Base-by-base conservation (phyloP, 2,888 invertebrate genomes). In the Pyrrhopygopsis socrates region DNA sequence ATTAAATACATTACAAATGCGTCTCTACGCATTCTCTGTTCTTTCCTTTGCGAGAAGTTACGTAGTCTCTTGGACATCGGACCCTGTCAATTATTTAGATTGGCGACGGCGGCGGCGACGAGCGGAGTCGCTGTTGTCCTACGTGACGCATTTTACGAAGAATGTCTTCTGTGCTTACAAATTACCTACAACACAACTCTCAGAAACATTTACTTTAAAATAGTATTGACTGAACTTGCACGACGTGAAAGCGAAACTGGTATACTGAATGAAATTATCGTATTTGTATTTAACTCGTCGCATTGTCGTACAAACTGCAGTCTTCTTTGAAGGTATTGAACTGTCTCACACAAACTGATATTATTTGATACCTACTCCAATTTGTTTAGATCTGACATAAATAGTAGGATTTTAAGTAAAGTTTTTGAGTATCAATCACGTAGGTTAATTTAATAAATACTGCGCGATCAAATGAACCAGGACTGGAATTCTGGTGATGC, bases 31-130 rank as follows among this genome's bases (percentile, higher is more conserved):
- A 71, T 89, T 94, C 81, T 29, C 81, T 95, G 94, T 95, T 94
- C 95, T 24, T 11, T 24, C 27, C 24, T 75, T 89, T 84, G 83
- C 92, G 95, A 96, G 96, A 96, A 96, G 95, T 96, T 96, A 96
- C 96, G 96, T 95, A 97, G 96, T 96, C 96, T 73, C 95, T 95
- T 96, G 97, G 97, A 96, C 97, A 97, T 96, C 96, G 97, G 95
- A 96, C 95, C 95, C 95, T 96, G 97, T 97, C 98, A 98, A 98
- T 98, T 98, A 98, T 98, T 98, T 98, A 98, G 98, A 98, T 98
- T 98, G 98, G 97, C 95, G 96, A 96, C 96, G 97, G 96, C 97
- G 97, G 88, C 94, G 58, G 58, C 27, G 60, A 22, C 54, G 58
- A 84, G 85, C 88, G 87, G 84, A 95, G 95, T 95, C 93, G 94